phyloP scores from a whole-genome alignment of 2,888 invertebrate genomes.

The Macrophya annulata region DNA sequence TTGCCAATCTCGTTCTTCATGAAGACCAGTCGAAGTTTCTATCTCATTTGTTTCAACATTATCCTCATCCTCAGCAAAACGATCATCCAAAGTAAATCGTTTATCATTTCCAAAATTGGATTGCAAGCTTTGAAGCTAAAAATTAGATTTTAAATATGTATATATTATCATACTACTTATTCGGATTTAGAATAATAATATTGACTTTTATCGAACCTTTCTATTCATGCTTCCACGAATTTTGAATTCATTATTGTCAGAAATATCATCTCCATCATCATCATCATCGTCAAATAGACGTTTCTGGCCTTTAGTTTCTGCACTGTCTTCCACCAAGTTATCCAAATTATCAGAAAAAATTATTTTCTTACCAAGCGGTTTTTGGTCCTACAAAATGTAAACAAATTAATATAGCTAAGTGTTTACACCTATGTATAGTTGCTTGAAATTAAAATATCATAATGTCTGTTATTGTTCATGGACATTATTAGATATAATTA shows the following conservation, averaged over 20 bases:
- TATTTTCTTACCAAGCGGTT: slow-evolving; percentile 81
- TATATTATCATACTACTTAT: slow-evolving; percentile 17
- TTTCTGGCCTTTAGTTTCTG: slow-evolving; percentile 61
- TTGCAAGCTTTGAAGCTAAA: slow-evolving; percentile 87
- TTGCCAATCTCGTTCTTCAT: slow-evolving; percentile 82
- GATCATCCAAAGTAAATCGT: slow-evolving; percentile 88
- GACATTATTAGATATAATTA: no score
- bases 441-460: slow-evolving; percentile 62
- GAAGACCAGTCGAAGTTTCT: slow-evolving; percentile 74
- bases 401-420: slow-evolving; percentile 56
- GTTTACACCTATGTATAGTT: slow-evolving; percentile 49
- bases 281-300: slow-evolving; percentile 79
- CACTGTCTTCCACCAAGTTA: slow-evolving; percentile 61
- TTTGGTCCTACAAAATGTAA: slow-evolving; percentile 81
- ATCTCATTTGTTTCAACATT: slow-evolving; percentile 76
- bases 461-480: no score
- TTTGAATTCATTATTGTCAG: slow-evolving; percentile 82
- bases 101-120: slow-evolving; percentile 88
- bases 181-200: neutral
- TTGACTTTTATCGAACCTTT: slow-evolving; percentile 82
- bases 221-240: slow-evolving; percentile 86
- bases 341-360: slow-evolving; percentile 83
- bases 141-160: slow-evolving; percentile 60
- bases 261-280: slow-evolving; percentile 81
- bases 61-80: slow-evolving; percentile 85